These are phyloP conservation scores for Diorhabda elongata DNA, from an alignment of 1,140 invertebrate species.

Conservation along the genomic window DNA sequence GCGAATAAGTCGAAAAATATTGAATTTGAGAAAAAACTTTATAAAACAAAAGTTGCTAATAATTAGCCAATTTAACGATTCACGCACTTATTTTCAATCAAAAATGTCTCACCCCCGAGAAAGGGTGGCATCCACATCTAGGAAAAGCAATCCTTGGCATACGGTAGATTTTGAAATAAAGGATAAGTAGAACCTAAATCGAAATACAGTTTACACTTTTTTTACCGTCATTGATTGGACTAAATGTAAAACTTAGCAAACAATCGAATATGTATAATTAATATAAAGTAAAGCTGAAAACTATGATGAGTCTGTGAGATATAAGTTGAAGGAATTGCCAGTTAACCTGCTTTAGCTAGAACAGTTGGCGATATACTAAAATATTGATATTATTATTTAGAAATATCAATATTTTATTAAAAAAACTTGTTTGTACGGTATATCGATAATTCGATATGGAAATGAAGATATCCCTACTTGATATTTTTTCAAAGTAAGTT, in stretches of 20 bases:
- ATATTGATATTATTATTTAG: no score
- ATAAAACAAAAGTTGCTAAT: neutral
- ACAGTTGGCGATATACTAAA: no score
- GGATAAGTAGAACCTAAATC: neutral
- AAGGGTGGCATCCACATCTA: neutral
- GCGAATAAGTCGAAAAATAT: neutral
- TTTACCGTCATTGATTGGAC: neutral
- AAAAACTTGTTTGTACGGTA: no score
- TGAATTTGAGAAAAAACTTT: neutral
- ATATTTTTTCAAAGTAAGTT: no score
- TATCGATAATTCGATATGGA: no score
- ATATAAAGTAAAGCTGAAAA: no score
- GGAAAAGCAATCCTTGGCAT: neutral
- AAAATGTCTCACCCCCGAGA: neutral
- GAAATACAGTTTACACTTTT: neutral
- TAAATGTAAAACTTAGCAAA: neutral
- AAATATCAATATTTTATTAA: no score
- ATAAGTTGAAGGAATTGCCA: no score
- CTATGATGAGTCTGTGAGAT: no score
- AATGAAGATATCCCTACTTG: no score
- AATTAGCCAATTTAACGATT: neutral
- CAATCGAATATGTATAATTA: neutral
- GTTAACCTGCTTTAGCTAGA: no score
- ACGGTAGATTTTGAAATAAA: neutral
- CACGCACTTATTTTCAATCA: neutral